Evolutionary conservation across 2,113 vertebrate genomes (phyloP).

Genomic region (Monarcha castaneiventris): DNA sequence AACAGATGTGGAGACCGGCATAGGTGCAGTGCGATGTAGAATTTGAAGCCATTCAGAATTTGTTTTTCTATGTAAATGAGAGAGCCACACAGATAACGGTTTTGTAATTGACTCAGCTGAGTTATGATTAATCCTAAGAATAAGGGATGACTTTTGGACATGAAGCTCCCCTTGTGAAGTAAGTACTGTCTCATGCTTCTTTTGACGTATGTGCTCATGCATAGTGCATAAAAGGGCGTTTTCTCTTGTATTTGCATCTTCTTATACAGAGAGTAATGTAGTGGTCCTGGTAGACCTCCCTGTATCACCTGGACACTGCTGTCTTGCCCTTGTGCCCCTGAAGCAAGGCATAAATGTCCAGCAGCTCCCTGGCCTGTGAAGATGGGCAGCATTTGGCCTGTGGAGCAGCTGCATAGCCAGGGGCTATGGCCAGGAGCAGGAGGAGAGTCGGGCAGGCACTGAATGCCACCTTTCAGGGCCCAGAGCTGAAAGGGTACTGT

Average conservation of each 20-base stretch:
- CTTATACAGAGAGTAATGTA: not conserved
- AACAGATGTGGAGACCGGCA: not conserved
- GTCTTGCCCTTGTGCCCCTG: not conserved
- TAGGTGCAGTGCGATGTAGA: not conserved
- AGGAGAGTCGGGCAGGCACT: not conserved
- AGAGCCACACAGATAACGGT: not conserved
- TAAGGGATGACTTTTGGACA: not conserved
- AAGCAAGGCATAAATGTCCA: not conserved
- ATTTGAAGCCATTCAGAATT: not conserved
- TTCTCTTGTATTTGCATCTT: not conserved
- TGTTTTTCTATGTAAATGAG: not conserved
- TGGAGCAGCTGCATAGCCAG: accelerated
- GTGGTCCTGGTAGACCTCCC: not conserved
- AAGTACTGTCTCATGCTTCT: not conserved
- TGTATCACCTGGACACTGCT: not conserved
- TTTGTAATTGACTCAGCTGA: constrained; percentile 1
- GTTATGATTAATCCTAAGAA: not conserved
- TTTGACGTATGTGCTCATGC: not conserved
- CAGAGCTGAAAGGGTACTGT: not conserved
- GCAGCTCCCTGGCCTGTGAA: not conserved
- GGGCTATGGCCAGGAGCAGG: accelerated
- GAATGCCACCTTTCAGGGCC: constrained; percentile 17
- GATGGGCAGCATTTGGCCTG: accelerated
- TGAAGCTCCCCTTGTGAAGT: not conserved
- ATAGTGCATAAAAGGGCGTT: not conserved